These are phyloP conservation scores for Clarias pachynema DNA, from an alignment of 2,797 vertebrate genomes.

Conservation along the genomic window DNA sequence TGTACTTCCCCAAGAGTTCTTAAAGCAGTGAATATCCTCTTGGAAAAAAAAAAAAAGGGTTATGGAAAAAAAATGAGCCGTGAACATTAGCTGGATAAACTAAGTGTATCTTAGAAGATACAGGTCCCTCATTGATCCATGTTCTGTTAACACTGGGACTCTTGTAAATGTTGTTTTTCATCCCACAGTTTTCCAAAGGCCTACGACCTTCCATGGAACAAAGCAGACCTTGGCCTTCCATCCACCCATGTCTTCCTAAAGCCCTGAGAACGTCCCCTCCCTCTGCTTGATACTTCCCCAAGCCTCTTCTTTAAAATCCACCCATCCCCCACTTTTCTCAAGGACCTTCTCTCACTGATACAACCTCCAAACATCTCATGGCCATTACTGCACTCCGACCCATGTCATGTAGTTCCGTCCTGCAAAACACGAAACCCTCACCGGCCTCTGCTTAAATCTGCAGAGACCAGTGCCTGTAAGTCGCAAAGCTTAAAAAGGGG, in stretches of 20 bases:
- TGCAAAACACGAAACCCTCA: constrained; percentile 25
- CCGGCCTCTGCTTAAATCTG: constrained; percentile 20
- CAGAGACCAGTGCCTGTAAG: constrained; percentile 9
- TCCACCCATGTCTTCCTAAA: constrained; percentile 53
- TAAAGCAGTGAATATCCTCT: not conserved
- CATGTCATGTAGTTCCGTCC: constrained; percentile 17
- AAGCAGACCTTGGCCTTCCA: constrained; percentile 56
- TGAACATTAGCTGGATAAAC: not conserved
- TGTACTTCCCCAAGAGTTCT: not conserved
- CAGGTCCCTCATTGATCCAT: not conserved
- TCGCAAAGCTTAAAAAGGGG: not conserved
- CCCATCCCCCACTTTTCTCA: constrained; percentile 52
- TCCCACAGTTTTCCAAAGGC: constrained; percentile 31
- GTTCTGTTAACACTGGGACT: constrained; percentile 6
- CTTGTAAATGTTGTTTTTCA: constrained; percentile 39
- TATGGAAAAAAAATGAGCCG: not conserved
- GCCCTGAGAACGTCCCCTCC: constrained; percentile 39
- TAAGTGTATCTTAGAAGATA: not conserved
- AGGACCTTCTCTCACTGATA: constrained; percentile 36
- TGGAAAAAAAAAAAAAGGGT: not conserved
- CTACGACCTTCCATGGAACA: constrained; percentile 48
- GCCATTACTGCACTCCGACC: constrained; percentile 6
- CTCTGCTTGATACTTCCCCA: constrained; percentile 33
- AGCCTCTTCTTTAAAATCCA: constrained; percentile 41
- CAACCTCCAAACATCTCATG: constrained; percentile 18